Evolutionary conservation across 1,140 invertebrate species (phyloP), one percentile per base, ranked within the genome.

Genomic region (Drosophila ogumai): DNA sequence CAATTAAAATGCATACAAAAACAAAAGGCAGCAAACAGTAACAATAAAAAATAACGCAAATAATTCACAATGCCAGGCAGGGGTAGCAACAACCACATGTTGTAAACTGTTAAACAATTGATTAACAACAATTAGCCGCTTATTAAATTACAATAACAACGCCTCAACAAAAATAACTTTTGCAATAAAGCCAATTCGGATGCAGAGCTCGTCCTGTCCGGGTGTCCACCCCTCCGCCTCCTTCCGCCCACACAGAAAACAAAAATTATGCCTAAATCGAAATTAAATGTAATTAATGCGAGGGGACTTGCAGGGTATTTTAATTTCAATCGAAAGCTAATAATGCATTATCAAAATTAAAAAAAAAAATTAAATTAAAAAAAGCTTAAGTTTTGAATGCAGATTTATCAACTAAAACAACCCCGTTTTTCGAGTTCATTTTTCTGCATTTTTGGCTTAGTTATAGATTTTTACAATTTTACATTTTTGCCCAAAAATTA

Each of bases 61-160:
- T 88, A 88, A 86, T 86, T 87, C 67, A 88, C 68, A 64, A 47
- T 28, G 36, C 38, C 50, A 40, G 44, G 34, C 44, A 15, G 19
- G 32, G 52, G 52, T 0, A 1, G 43, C 41, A 80, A 69, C 72
- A 72, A 47, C 77, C 73, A 50, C 54, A 76, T 63, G 80, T 75
- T 88, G 84, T 81, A 90, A 90, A 88, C 81, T 85, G 85, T 88
- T 90, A 81, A 90, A 90, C 85, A 90, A 90, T 90, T 90, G 85
- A 90, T 90, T 90, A 90, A 90, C 85, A 90, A 90, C 85, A 90
- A 90, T 90, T 90, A 90, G 85, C 85, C 81, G 85, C 85, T 90
- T 90, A 90, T 90, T 90, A 90, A 90, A 88, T 90, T 81, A 85
- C 87, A 90, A 90, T 79, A 90, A 88, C 84, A 90, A 66, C 58